These are phyloP conservation scores for Piscicola geometra DNA, from an alignment of 2,888 invertebrate species.

Conservation along the genomic window DNA sequence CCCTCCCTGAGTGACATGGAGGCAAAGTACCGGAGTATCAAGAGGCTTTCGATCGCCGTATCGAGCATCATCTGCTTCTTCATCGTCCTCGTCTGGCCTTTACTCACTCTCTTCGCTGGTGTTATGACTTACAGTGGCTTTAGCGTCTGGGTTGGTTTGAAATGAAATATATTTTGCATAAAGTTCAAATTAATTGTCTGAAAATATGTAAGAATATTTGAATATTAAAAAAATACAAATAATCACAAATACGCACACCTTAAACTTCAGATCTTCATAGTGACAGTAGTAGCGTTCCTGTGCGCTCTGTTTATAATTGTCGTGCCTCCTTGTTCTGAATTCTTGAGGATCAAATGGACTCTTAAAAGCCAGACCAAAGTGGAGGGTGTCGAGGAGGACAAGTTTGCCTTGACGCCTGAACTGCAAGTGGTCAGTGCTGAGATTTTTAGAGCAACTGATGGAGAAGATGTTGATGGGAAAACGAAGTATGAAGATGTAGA, in stretches of 20 bases:
- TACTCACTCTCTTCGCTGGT: conserved; percentile 45
- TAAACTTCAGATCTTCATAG: conserved; percentile 46
- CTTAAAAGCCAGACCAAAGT: conserved; percentile 16
- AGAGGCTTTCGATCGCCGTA: conserved; percentile 45
- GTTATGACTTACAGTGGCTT: conserved; percentile 47
- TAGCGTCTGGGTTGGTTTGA: conserved; percentile 49
- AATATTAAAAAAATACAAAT: too few species aligned
- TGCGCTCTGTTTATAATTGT: conserved; percentile 50
- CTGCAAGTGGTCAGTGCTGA: not conserved
- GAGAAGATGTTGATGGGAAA: not conserved
- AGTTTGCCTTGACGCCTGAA: not conserved
- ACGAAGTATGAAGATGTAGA: not conserved
- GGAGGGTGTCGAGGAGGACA: not conserved
- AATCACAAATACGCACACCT: not conserved
- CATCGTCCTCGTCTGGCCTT: conserved; percentile 51
- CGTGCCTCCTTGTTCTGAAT: conserved; percentile 43
- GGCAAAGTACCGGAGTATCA: conserved; percentile 46
- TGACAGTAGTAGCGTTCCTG: conserved; percentile 49
- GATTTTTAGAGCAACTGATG: not conserved
- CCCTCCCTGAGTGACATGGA: conserved; percentile 49
- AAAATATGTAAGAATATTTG: not conserved
- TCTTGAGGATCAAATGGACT: conserved; percentile 13
- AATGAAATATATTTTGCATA: not conserved
- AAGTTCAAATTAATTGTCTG: not conserved
- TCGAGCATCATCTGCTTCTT: conserved; percentile 45